These are phyloP conservation scores for Pristis pectinata DNA, from an alignment of 2,797 vertebrate species.

Conservation along the genomic window DNA sequence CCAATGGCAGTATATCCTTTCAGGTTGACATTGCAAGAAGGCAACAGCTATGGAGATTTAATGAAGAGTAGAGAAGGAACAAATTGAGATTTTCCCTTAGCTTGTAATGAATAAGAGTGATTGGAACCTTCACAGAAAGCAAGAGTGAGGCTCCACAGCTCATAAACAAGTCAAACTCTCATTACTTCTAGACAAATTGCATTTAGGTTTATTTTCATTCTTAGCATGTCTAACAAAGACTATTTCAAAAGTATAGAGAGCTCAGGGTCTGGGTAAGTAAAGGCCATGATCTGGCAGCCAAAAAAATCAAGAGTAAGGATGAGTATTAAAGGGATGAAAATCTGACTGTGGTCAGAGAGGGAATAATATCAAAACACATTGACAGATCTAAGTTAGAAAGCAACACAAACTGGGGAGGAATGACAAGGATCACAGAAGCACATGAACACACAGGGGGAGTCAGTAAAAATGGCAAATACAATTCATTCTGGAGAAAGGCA, in stretches of 20 bases:
- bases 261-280: not conserved
- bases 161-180: not conserved
- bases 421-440: not conserved
- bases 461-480: not conserved
- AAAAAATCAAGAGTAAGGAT: not conserved
- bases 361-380: not conserved
- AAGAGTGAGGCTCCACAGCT: not conserved
- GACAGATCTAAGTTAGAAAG: not conserved
- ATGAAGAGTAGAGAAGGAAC: not conserved
- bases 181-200: not conserved
- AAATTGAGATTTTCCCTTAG: not conserved
- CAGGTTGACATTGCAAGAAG: not conserved
- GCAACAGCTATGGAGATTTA: not conserved
- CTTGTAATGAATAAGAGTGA: no score
- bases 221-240: no score
- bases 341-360: not conserved
- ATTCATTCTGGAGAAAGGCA: not conserved
- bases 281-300: not conserved
- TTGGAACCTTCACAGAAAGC: not conserved
- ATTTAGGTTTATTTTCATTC: not conserved
- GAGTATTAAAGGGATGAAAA: not conserved
- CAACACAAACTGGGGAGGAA: not conserved
- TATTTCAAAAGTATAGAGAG: not conserved
- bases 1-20: no score
- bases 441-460: not conserved